phyloP scores from a whole-genome alignment of 1,140 invertebrate genomes.

The Rhagoletis zephyria region DNA sequence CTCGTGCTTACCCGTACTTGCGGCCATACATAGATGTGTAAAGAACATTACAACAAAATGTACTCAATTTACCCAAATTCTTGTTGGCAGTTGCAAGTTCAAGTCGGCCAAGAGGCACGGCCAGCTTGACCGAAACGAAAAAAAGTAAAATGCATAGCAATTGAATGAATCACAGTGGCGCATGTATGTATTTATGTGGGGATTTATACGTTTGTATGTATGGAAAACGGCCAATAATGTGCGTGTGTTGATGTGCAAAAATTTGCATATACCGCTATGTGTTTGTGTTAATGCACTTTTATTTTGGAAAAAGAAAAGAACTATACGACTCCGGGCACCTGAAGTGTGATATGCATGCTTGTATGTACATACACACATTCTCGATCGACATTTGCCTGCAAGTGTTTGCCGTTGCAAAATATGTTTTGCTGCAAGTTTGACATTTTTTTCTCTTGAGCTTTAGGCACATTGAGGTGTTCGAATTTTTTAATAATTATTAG shows the following conservation, averaged over 20 bases:
- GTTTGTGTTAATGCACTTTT: not conserved
- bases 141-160: not conserved
- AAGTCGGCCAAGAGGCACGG: slow-evolving; percentile 35
- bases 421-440: not conserved
- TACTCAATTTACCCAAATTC: not conserved
- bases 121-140: not conserved
- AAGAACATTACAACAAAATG: not conserved
- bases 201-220: not conserved
- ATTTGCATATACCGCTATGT: slow-evolving; percentile 8
- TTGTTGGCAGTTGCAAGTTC: slow-evolving; percentile 35
- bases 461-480: not conserved
- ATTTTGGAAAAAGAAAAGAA: too few species aligned
- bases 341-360: too few species aligned
- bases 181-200: not conserved
- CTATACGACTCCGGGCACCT: too few species aligned
- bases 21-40: not conserved
- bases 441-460: slow-evolving; percentile 15
- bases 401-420: slow-evolving; percentile 18
- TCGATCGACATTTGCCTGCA: slow-evolving; percentile 41
- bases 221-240: not conserved
- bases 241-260: not conserved
- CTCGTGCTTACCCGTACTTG: too few species aligned
- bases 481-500: slow-evolving; percentile 47
- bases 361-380: not conserved
- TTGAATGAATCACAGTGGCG: slow-evolving; percentile 20